Evolutionary conservation across 2,888 invertebrate species (phyloP).

Genomic region (Hirtodrosophila duncani): DNA sequence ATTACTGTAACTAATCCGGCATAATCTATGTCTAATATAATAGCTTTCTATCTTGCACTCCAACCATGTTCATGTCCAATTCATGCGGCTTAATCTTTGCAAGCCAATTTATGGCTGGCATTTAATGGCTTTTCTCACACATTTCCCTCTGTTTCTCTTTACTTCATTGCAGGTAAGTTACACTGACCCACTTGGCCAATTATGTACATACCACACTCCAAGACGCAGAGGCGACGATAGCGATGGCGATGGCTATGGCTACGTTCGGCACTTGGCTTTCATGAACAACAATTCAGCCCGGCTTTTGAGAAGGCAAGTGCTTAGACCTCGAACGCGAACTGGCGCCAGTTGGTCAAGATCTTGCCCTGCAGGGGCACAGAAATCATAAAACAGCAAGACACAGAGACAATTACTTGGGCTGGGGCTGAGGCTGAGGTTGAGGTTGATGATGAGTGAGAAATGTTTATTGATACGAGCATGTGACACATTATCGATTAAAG

Average conservation of each 20-base stretch:
- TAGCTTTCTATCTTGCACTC: slow-evolving; percentile 4
- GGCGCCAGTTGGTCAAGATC: slow-evolving; percentile 20
- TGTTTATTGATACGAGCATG: slow-evolving; percentile 67
- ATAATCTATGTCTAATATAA: slow-evolving; percentile 11
- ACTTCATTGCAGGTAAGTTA: slow-evolving; percentile 63
- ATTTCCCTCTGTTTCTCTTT: slow-evolving; percentile 24
- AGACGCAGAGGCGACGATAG: slow-evolving; percentile 15
- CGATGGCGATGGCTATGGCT: slow-evolving; percentile 1
- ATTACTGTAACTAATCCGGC: slow-evolving; percentile 7
- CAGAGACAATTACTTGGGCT: too few species aligned
- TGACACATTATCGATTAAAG: slow-evolving; percentile 46
- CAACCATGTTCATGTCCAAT: slow-evolving; percentile 32
- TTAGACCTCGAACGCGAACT: slow-evolving; percentile 2
- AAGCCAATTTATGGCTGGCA: slow-evolving; percentile 37
- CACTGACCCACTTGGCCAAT: slow-evolving; percentile 61
- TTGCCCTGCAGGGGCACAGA: slow-evolving; percentile 25
- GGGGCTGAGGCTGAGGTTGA: too few species aligned
- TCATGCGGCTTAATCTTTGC: slow-evolving; percentile 28
- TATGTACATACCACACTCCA: slow-evolving; percentile 32
- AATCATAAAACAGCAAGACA: too few species aligned
- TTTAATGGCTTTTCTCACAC: slow-evolving; percentile 54
- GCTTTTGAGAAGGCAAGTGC: neutral
- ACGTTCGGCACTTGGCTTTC: slow-evolving; percentile 51
- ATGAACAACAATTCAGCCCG: too few species aligned
- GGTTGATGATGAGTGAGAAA: slow-evolving; percentile 56